These are phyloP conservation scores for Nesoenas mayeri DNA, from an alignment of 2,113 vertebrate species.

Conservation along the genomic window DNA sequence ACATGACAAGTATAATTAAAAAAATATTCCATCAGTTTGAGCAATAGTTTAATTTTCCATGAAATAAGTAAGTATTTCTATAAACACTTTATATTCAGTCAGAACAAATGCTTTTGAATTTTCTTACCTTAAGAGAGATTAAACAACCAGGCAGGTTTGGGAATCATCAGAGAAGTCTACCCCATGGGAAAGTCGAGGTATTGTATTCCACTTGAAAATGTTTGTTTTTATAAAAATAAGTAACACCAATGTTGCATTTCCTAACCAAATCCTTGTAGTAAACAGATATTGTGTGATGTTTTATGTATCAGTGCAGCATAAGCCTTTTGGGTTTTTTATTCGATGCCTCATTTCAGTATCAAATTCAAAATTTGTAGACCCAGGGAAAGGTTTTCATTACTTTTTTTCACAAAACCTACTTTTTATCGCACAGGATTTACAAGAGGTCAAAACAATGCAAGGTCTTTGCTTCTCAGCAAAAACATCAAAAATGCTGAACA, in stretches of 20 bases:
- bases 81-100: conserved; percentile 69
- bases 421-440: not conserved
- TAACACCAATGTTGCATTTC: conserved; percentile 12
- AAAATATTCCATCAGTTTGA: conserved; percentile 74
- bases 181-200: not conserved
- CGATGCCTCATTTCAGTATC: not conserved
- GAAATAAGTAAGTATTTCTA: conserved; percentile 75
- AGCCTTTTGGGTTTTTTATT: not conserved
- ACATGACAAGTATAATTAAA: conserved; percentile 66
- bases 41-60: conserved; percentile 68
- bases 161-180: conserved; percentile 62
- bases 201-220: conserved; percentile 34
- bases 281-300: not conserved
- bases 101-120: conserved; percentile 64
- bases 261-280: conserved; percentile 1
- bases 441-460: conserved; percentile 8
- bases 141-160: conserved; percentile 44
- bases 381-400: not conserved
- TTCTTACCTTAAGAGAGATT: conserved; percentile 54
- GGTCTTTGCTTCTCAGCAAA: conserved; percentile 27
- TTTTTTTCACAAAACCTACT: not conserved
- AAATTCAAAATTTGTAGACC: not conserved
- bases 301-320: not conserved
- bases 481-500: not conserved
- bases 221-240: conserved; percentile 44